These are phyloP conservation scores for Agrilus biguttatus DNA, from an alignment of 2,888 invertebrate genomes.

Conservation along the genomic window DNA sequence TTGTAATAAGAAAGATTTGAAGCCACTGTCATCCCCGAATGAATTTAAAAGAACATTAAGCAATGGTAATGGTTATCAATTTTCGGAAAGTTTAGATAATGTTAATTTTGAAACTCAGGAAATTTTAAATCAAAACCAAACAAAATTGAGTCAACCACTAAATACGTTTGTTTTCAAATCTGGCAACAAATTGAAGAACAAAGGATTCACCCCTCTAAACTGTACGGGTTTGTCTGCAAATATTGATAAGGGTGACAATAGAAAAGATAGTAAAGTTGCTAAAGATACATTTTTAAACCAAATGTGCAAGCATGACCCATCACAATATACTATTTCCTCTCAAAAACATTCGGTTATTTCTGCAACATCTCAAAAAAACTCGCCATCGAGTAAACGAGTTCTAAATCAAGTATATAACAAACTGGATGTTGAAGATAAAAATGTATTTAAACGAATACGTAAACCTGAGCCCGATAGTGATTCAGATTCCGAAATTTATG, in stretches of 20 bases:
- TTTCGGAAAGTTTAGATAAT: slow-evolving; percentile 10
- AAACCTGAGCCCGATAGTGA: slow-evolving; percentile 10
- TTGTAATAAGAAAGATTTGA: slow-evolving; percentile 2
- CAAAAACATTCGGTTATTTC: not conserved
- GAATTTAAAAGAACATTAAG: not conserved
- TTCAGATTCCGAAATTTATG: slow-evolving; percentile 6
- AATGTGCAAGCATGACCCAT: no score
- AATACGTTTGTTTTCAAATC: no score
- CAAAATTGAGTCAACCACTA: not conserved
- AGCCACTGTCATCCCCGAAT: not conserved
- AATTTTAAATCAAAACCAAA: slow-evolving; percentile 3
- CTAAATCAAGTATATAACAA: no score
- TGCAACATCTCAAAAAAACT: not conserved
- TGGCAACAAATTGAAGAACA: no score
- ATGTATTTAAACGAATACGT: slow-evolving; percentile 12
- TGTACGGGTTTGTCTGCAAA: no score
- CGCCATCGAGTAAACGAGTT: no score
- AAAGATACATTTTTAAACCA: no score
- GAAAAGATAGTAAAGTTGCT: no score
- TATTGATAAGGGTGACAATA: no score
- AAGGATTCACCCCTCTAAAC: no score
- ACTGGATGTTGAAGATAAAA: not conserved
- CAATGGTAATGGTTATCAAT: slow-evolving; percentile 3
- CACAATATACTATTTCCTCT: no score
- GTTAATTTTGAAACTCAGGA: slow-evolving; percentile 13